A percentile compares a stretch with the other conserved stretches of the same genome.
These are phyloP conservation scores for Xiphydria camelus DNA, from an alignment of 2,888 invertebrate genomes.

Conservation along the genomic window DNA sequence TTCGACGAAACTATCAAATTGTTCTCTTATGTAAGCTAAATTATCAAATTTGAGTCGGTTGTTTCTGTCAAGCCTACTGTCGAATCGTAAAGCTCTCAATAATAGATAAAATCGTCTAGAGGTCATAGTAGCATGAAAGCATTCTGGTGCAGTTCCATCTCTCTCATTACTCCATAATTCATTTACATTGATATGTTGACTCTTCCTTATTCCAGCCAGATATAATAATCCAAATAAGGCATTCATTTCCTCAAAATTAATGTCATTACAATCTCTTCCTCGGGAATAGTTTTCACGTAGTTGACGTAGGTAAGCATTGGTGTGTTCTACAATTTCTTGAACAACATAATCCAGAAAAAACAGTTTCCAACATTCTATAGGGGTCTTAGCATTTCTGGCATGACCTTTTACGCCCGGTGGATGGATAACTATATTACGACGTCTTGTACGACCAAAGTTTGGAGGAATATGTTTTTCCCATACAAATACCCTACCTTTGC, in stretches of 20 bases:
- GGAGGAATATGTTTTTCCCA: too few species aligned
- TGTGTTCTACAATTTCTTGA: too few species aligned
- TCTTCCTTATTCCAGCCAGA: constrained; percentile 14
- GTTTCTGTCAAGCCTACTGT: constrained; percentile 7
- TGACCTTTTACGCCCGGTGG: too few species aligned
- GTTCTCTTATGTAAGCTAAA: constrained; percentile 17
- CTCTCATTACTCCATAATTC: constrained; percentile 20
- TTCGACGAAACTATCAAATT: constrained; percentile 12
- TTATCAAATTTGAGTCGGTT: constrained; percentile 15
- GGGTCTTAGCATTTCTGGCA: too few species aligned
- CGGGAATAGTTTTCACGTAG: constrained; percentile 26
- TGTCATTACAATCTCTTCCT: constrained; percentile 31
- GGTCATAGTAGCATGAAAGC: constrained; percentile 17
- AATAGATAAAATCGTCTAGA: too few species aligned
- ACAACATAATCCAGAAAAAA: constrained; percentile 30
- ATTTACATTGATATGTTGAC: constrained; percentile 15
- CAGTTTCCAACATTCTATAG: too few species aligned
- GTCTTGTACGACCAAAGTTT: too few species aligned
- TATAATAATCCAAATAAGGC: constrained; percentile 29
- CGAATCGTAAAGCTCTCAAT: constrained; percentile 9
- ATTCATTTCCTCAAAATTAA: constrained; percentile 23
- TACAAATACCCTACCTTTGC: too few species aligned
- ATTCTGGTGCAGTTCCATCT: constrained; percentile 17
- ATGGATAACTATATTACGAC: too few species aligned
- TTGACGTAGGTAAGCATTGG: constrained; percentile 22